A percentile compares a stretch with the other conserved stretches of the same genome.
phyloP scores from a whole-genome alignment of 1,140 invertebrate genomes.

The Eulimnadia texana region DNA sequence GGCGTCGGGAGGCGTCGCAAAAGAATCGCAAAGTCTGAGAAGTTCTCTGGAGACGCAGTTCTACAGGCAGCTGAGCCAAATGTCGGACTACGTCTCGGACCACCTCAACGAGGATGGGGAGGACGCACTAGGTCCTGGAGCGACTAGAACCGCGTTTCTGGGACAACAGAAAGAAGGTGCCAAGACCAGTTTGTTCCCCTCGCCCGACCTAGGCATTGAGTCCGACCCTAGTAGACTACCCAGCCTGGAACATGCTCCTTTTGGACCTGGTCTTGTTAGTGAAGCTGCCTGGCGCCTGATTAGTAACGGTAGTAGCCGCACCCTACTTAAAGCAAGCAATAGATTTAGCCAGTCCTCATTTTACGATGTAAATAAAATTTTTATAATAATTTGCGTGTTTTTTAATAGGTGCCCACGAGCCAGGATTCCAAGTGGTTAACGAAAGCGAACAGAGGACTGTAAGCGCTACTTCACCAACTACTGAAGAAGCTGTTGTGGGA shows the following conservation, averaged over 20 bases:
- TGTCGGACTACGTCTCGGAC: conserved; percentile 11
- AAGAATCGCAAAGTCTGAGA: too few relatives aligned
- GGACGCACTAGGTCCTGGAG: not conserved
- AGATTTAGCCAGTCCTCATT: not conserved
- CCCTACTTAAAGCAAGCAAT: not conserved
- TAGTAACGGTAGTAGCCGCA: not conserved
- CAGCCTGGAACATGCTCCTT: conserved; percentile 5
- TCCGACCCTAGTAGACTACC: conserved; percentile 9
- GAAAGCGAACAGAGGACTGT: not conserved
- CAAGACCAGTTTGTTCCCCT: not conserved
- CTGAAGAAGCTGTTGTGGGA: not conserved
- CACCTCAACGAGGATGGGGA: not conserved
- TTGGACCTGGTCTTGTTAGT: not conserved
- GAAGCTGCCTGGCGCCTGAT: not conserved
- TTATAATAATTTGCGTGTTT: too few relatives aligned
- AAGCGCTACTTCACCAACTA: not conserved
- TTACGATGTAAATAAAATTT: too few relatives aligned
- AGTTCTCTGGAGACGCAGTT: not conserved
- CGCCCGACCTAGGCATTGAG: conserved; percentile 13
- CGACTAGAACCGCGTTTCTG: not conserved
- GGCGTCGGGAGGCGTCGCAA: not conserved
- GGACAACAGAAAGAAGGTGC: not conserved
- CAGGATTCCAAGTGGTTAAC: not conserved
- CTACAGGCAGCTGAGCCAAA: not conserved
- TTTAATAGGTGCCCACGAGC: not conserved